Evolutionary conservation across 92 coral and sea anemone genomes (phyloP).

Genomic region (Isaurus tuberculatus): DNA sequence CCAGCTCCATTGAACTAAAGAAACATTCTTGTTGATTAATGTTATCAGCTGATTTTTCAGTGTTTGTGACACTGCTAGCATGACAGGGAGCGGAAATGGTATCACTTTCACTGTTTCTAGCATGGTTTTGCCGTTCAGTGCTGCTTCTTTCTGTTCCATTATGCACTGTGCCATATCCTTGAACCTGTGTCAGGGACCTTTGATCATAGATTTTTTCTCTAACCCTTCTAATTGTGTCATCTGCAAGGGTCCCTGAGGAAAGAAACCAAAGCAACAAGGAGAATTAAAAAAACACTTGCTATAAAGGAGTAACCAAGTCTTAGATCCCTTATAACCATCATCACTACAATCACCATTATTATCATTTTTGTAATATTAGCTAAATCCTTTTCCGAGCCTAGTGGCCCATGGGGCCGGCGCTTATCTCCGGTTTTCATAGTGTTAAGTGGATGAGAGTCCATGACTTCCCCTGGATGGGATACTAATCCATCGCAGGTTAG

Average conservation of each 20-base stretch:
- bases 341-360: no score
- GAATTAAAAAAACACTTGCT: no score
- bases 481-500: no score
- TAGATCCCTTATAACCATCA: no score
- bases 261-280: background rate
- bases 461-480: no score
- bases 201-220: background rate
- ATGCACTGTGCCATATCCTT: slow-evolving; percentile 16
- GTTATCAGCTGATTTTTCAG: no score
- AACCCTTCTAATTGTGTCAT: slow-evolving; percentile 61
- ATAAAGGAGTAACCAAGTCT: no score
- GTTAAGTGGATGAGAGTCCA: no score
- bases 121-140: background rate
- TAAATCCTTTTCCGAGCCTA: no score
- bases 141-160: background rate
- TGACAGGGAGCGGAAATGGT: background rate
- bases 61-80: background rate
- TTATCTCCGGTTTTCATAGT: no score
- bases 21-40: background rate
- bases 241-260: slow-evolving; percentile 59
- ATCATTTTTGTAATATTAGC: no score
- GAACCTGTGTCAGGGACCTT: background rate
- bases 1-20: slow-evolving; percentile 13
- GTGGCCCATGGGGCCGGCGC: no score
- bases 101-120: background rate